Evolutionary conservation across 1,140 invertebrate species (phyloP).

Genomic region (Tenebrio molitor): DNA sequence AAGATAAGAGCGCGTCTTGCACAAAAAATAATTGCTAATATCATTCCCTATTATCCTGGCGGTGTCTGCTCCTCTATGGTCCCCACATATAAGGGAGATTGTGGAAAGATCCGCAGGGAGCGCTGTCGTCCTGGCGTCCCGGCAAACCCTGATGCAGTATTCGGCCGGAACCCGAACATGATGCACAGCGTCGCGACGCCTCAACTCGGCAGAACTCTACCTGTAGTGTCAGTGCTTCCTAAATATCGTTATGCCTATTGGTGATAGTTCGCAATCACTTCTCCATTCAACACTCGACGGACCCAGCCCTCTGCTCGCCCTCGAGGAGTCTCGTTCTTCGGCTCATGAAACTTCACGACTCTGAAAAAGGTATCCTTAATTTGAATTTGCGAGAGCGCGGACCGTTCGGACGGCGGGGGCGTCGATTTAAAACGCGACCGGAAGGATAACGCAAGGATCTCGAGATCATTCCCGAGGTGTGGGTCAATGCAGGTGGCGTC

Average conservation of each 20-base stretch:
- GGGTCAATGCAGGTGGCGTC: slow-evolving; percentile 7
- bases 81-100: slow-evolving; percentile 40
- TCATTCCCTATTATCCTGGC: slow-evolving; percentile 44
- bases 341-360: slow-evolving; percentile 1
- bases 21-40: slow-evolving; percentile 45
- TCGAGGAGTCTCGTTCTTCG: not conserved
- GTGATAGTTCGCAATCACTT: slow-evolving; percentile 42
- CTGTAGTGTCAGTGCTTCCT: slow-evolving; percentile 50
- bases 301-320: not conserved
- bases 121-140: slow-evolving; percentile 55
- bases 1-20: slow-evolving; percentile 27
- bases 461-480: too few species aligned
- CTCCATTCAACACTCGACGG: slow-evolving; percentile 1
- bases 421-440: too few species aligned
- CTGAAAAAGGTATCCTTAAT: slow-evolving; percentile 24
- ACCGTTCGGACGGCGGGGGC: too few species aligned
- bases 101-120: slow-evolving; percentile 57
- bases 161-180: slow-evolving; percentile 50
- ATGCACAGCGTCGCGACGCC: slow-evolving; percentile 53
- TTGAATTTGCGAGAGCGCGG: not conserved
- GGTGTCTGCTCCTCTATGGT: not conserved
- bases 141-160: slow-evolving; percentile 60
- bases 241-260: slow-evolving; percentile 43
- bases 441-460: not conserved
- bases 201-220: slow-evolving; percentile 44